Base-by-base conservation (phyloP, 2,113 vertebrate species). In the Xenopus borealis region DNA sequence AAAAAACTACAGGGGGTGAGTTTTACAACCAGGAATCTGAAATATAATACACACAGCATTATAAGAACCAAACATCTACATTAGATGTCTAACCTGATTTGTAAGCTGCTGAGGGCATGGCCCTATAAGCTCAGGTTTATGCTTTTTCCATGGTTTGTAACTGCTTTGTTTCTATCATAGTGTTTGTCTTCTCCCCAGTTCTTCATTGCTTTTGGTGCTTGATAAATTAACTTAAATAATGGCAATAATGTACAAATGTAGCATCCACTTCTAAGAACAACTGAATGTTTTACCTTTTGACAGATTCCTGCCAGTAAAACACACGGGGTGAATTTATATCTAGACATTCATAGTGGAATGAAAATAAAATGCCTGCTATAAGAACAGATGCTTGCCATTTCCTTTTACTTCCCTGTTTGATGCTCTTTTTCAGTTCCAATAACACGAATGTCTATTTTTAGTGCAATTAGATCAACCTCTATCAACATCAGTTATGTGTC, bases 11-110 rank as follows among this genome's bases (percentile, higher is more conserved):
- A 82, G 80, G 72, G 70, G 66, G 78, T 59, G 55, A 77, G 79
- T 85, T 87, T 86, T 87, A 84, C 78, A 79, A 80, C 79, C 72
- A 69, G 79, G 78, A 84, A 83, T 80, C 72, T 75, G 76, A 71
- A 69, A 67, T 46, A 73, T 78, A 66, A 55, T 50, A 50, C 14
- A 16, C 8, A 50, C 47, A 50, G 47, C 79, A 67, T 57, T 72
- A 47, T 66, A 78, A 65, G 83, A 86, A 50, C 79, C 69, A 82
- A 77, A 77, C 3, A 14, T 72, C 53, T 71, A 57, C 57, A 79
- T 16, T 50, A 66, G 73, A 57, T 72, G 67, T 79, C 33, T 6
- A 40, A 40, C 8, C 33, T 40, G 23, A 27, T 27, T 27, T 27
- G 33, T 40, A 40, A 40, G 33, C 33, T 40, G 33, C 33, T 9